phyloP scores from a whole-genome alignment of 2,888 invertebrate species.

The Diadromus collaris region DNA sequence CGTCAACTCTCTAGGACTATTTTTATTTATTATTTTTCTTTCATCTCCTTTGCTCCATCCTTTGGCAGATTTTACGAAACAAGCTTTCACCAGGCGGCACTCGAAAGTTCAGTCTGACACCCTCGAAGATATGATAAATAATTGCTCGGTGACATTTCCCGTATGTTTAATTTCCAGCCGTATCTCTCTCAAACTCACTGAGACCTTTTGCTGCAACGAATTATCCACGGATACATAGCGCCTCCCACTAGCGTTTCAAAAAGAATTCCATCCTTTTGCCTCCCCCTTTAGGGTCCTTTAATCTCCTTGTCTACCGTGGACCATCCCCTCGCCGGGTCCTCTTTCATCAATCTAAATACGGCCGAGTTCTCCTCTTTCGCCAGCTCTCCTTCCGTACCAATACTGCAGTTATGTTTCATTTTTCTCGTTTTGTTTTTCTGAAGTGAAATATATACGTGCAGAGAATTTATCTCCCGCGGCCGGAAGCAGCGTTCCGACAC shows the following conservation, averaged over 20 bases:
- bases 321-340: slow-evolving; percentile 6
- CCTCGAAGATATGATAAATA: slow-evolving; percentile 38
- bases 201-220: slow-evolving; percentile 19
- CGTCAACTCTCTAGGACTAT: background rate
- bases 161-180: slow-evolving; percentile 22
- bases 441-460: slow-evolving; percentile 22
- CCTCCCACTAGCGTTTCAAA: background rate
- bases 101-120: background rate
- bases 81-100: slow-evolving; percentile 17
- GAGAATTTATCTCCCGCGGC: slow-evolving; percentile 7
- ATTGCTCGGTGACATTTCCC: slow-evolving; percentile 51
- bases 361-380: slow-evolving; percentile 8
- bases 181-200: slow-evolving; percentile 28
- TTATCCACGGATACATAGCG: slow-evolving; percentile 6
- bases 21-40: background rate
- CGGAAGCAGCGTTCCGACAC: slow-evolving; percentile 14
- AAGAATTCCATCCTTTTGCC: background rate
- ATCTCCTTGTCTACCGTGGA: slow-evolving; percentile 25
- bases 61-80: slow-evolving; percentile 6
- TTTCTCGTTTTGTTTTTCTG: background rate
- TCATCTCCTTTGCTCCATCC: background rate
- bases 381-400: slow-evolving; percentile 18
- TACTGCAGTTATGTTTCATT: slow-evolving; percentile 1
- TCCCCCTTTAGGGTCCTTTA: slow-evolving; percentile 8
- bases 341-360: slow-evolving; percentile 49